Evolutionary conservation across 2,113 vertebrate genomes (phyloP), one percentile per base, ranked within the genome.

Genomic region (Ranitomeya variabilis): DNA sequence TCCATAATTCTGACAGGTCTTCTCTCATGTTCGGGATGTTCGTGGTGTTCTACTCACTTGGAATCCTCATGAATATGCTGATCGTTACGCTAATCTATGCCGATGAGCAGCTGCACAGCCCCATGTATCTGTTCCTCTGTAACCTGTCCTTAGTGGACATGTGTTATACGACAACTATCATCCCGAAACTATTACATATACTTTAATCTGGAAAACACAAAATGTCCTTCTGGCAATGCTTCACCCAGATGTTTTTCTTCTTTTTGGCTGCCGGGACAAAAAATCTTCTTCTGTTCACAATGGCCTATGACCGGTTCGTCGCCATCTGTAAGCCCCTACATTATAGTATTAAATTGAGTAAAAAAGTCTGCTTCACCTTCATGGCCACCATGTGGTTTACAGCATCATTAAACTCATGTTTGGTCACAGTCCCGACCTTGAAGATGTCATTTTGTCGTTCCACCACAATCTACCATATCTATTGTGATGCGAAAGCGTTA

Each of bases 181-280:
- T 92, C 26, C 91, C 92, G n/a, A 90, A 91, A 67, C 92, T 92
- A 90, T 15, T 93, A 60, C 77, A 78, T 3, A 90, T 87, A 67
- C 85, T 93, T 10, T 88, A 90, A 8, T 91, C 52, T 0, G 64
- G 7, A 5, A 90, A n/a, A 31, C 90, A 88, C 18, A 67, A 67
- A 26, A 90, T 94, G 18, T 90, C 91, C 7, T 93, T 91, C 3
- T 8, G 71, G 0, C 83, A 87, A 54, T 94, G 93, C 79, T 85
- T 92, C 19, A 91, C 89, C 11, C 92, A 93, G 83, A 91, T 92
- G 90, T 92, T 90, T 51, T 91, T 94, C 26, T 92, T 92, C 73
- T 89, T 90, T 9, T 90, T 92, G 62, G 91, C 92, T 55, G 92
- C 91, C 37, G 92, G 91, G n/a, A 51, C 92, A 23, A 92, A 93